Percentiles rank a stretch among this genome's conserved stretches.
Conservation (phyloP, 2,113 vertebrate genomes). For the Cebus imitator region DNA sequence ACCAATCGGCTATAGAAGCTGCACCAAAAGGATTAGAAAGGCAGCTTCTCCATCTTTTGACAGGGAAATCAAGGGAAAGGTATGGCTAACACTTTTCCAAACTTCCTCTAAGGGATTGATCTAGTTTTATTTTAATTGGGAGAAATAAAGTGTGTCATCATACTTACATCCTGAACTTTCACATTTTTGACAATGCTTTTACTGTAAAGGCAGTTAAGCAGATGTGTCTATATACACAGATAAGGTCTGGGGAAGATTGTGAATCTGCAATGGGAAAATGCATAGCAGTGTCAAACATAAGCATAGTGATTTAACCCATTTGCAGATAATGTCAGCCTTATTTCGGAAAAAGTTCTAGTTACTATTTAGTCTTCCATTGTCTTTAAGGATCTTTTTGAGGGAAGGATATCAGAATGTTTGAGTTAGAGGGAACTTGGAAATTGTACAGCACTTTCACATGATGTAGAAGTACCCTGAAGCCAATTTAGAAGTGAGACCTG, state of each 20-base stretch:
- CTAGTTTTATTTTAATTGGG: neutral
- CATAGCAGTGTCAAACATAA: neutral
- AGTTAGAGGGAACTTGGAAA: conserved; percentile 4
- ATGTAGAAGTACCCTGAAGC: neutral
- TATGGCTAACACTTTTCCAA: neutral
- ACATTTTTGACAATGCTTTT: neutral
- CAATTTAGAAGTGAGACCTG: neutral
- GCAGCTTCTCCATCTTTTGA: neutral
- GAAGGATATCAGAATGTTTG: neutral
- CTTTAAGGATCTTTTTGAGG: neutral
- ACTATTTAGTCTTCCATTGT: neutral
- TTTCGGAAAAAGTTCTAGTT: neutral
- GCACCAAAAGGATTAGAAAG: neutral
- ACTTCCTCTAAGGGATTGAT: neutral
- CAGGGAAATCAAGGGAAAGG: neutral
- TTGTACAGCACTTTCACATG: neutral
- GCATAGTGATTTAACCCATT: neutral
- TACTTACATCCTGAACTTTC: neutral
- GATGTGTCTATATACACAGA: neutral
- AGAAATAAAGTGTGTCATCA: neutral
- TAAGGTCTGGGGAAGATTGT: neutral
- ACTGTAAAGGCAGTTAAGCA: neutral
- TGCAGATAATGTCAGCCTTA: neutral
- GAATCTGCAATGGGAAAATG: neutral
- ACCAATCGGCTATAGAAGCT: neutral